These are phyloP conservation scores for Drosophila obscura DNA, from an alignment of 1,140 invertebrate genomes.

Conservation along the genomic window DNA sequence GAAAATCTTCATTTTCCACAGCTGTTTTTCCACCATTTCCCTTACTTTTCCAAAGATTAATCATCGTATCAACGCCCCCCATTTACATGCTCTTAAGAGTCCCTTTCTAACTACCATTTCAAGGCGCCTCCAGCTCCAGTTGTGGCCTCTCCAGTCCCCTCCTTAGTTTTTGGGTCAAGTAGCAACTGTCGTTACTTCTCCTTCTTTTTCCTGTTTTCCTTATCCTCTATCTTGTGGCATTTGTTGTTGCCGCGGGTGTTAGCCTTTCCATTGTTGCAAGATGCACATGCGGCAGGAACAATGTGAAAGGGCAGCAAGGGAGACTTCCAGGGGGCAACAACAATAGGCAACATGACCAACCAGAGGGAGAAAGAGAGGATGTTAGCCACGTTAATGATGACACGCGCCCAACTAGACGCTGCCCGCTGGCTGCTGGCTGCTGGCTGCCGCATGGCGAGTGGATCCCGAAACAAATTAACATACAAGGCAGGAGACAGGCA, in stretches of 20 bases:
- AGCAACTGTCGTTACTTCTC: slow-evolving; percentile 51
- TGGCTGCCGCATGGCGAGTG: slow-evolving; percentile 21
- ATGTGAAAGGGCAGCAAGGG: slow-evolving; percentile 58
- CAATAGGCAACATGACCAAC: slow-evolving; percentile 24
- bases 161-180: slow-evolving; percentile 62
- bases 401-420: slow-evolving; percentile 74
- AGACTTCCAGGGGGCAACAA: slow-evolving; percentile 22
- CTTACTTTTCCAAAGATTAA: too few relatives aligned
- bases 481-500: slow-evolving; percentile 49
- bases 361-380: slow-evolving; percentile 19
- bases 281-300: slow-evolving; percentile 55
- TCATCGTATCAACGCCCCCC: too few relatives aligned
- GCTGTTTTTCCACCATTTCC: too few relatives aligned
- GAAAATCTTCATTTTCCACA: too few relatives aligned
- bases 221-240: slow-evolving; percentile 42
- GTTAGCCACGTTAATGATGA: slow-evolving; percentile 76
- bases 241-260: slow-evolving; percentile 73
- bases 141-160: background rate
- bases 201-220: slow-evolving; percentile 8
- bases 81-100: too few relatives aligned
- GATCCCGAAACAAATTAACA: slow-evolving; percentile 80
- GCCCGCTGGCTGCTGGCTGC: slow-evolving; percentile 6
- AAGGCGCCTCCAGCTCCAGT: too few relatives aligned
- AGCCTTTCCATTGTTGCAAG: slow-evolving; percentile 70
- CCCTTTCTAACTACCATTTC: too few relatives aligned